Evolutionary conservation across 2,888 invertebrate genomes (phyloP).

Genomic region (Glyphotaelius pellucidus): DNA sequence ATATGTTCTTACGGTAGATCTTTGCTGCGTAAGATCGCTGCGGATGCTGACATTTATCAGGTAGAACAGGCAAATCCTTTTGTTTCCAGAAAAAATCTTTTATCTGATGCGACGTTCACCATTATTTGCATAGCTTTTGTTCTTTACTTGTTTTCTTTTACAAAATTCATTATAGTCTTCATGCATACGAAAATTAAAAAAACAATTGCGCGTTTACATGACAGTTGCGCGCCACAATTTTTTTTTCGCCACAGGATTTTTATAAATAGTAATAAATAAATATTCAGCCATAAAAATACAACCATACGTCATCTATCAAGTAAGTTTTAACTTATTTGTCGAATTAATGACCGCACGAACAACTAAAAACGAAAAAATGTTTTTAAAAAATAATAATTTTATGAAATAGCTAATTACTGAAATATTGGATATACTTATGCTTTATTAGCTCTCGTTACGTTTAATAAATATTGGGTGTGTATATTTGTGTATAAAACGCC

Average conservation of each 20-base stretch:
- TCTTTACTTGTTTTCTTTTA: background rate
- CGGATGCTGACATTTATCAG: background rate
- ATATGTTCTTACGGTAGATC: background rate
- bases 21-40: background rate
- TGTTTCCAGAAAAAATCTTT: background rate
- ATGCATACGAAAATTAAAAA: background rate
- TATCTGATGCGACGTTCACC: background rate
- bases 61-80: background rate
- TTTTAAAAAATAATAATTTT: too few relatives aligned
- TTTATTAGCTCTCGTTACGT: background rate
- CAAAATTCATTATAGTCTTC: background rate
- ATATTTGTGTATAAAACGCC: background rate
- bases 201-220: too few relatives aligned
- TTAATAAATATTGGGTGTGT: background rate
- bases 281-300: too few relatives aligned
- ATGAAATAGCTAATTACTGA: background rate
- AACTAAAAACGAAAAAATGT: too few relatives aligned
- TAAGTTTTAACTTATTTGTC: too few relatives aligned
- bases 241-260: too few relatives aligned
- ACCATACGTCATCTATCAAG: too few relatives aligned
- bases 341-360: too few relatives aligned
- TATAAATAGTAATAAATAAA: too few relatives aligned
- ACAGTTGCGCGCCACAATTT: too few relatives aligned
- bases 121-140: background rate
- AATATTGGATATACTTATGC: background rate